Evolutionary conservation across 2,797 vertebrate species (phyloP).

Genomic region (Myotis planiceps): DNA sequence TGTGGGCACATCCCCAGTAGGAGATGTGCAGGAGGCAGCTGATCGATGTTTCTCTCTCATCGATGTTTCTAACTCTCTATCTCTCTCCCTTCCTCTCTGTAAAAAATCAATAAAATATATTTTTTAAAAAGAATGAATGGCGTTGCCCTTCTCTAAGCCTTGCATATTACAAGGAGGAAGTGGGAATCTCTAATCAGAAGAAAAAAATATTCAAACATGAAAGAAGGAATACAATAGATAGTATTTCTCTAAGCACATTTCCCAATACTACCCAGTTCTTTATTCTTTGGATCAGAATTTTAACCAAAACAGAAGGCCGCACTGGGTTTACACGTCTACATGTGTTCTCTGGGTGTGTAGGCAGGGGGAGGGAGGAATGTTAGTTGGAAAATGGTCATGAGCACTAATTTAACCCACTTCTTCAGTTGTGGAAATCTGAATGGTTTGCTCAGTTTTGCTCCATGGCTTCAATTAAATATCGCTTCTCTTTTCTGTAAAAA

Average conservation of each 20-base stretch:
- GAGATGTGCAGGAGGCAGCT: too few species aligned
- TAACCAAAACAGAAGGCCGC: not conserved
- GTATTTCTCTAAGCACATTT: not conserved
- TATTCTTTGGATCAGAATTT: not conserved
- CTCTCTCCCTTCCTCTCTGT: too few species aligned
- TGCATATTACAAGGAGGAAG: not conserved
- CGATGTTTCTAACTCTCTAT: too few species aligned
- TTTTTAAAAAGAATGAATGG: too few species aligned
- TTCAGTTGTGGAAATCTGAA: slow-evolving; percentile 22
- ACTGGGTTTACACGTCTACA: not conserved
- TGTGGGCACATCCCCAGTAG: too few species aligned
- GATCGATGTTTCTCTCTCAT: too few species aligned
- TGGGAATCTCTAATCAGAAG: not conserved
- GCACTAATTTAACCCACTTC: not conserved
- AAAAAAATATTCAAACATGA: not conserved
- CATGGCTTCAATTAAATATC: not conserved
- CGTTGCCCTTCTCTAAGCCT: not conserved
- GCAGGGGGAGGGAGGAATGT: too few species aligned
- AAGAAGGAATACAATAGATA: not conserved
- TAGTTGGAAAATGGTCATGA: not conserved
- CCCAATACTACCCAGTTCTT: not conserved
- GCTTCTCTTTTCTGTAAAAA: slow-evolving; percentile 5
- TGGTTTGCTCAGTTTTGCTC: not conserved
- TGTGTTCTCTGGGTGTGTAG: not conserved
- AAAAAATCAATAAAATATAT: too few species aligned